Evolutionary conservation across 2,888 invertebrate species (phyloP).

Genomic region (Andrena minutula): DNA sequence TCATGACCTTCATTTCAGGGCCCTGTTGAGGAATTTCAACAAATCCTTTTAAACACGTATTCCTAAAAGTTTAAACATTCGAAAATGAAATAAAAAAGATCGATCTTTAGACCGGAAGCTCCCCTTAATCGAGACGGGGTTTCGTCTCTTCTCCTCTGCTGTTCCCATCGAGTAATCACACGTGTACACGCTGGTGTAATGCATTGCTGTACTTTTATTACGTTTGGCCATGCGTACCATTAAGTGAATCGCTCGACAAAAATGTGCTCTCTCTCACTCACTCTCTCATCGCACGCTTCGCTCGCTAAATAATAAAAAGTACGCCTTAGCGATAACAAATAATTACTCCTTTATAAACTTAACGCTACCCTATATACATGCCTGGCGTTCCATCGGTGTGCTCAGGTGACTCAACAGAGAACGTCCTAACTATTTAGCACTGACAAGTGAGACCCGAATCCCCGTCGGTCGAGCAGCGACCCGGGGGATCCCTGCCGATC

Average conservation of each 20-base stretch:
- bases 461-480: conserved; percentile 5
- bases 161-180: conserved; percentile 25
- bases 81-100: too few species aligned
- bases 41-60: too few species aligned
- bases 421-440: conserved; percentile 45
- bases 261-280: conserved; percentile 30
- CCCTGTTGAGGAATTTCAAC: too few species aligned
- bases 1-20: too few species aligned
- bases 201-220: conserved; percentile 77
- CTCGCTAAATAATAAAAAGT: conserved; percentile 73
- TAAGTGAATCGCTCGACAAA: conserved; percentile 67
- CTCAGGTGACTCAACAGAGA: conserved; percentile 56
- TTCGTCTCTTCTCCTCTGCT: not conserved
- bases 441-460: conserved; percentile 40
- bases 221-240: conserved; percentile 72
- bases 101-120: too few species aligned
- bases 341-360: conserved; percentile 73
- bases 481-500: conserved; percentile 8
- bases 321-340: conserved; percentile 73
- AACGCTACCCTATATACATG: conserved; percentile 74
- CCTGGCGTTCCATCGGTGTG: conserved; percentile 66
- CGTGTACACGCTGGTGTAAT: conserved; percentile 42
- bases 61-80: too few species aligned
- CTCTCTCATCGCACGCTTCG: conserved; percentile 52
- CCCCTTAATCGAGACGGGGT: conserved; percentile 9